These are phyloP conservation scores for Diplolepis rosae DNA, from an alignment of 2,888 invertebrate species.

Conservation along the genomic window DNA sequence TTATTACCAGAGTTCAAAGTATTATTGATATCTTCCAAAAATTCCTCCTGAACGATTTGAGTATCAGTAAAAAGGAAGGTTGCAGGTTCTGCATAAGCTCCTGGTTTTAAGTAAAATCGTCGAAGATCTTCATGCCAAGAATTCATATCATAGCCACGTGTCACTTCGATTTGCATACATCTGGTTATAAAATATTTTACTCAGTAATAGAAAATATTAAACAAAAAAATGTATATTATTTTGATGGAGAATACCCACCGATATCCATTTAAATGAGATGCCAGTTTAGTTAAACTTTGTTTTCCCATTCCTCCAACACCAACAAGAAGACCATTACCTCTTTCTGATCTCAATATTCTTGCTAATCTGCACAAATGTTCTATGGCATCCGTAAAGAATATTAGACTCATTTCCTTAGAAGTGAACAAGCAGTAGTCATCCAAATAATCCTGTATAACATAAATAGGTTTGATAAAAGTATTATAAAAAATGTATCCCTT, in stretches of 20 bases:
- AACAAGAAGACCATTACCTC: conserved; percentile 91
- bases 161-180: conserved; percentile 91
- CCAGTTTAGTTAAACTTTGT: conserved; percentile 89
- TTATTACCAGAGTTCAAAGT: conserved; percentile 87
- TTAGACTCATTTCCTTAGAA: conserved; percentile 87
- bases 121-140: conserved; percentile 91
- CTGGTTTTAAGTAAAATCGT: conserved; percentile 86
- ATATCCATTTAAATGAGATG: conserved; percentile 90
- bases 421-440: conserved; percentile 88
- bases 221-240: background rate
- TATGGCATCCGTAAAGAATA: conserved; percentile 91
- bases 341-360: conserved; percentile 87
- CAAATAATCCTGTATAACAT: conserved; percentile 79
- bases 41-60: conserved; percentile 92
- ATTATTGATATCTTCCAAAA: conserved; percentile 93
- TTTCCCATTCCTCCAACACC: conserved; percentile 94
- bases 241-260: conserved; percentile 74
- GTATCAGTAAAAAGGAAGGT: conserved; percentile 93
- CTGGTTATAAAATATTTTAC: conserved; percentile 68
- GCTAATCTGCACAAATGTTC: conserved; percentile 92
- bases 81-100: conserved; percentile 82
- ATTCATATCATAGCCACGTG: conserved; percentile 86
- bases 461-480: background rate
- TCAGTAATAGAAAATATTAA: conserved; percentile 14
- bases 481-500: too few species aligned